Evolutionary conservation across 2,113 vertebrate genomes (phyloP).

Genomic region (Cephalopterus ornatus): DNA sequence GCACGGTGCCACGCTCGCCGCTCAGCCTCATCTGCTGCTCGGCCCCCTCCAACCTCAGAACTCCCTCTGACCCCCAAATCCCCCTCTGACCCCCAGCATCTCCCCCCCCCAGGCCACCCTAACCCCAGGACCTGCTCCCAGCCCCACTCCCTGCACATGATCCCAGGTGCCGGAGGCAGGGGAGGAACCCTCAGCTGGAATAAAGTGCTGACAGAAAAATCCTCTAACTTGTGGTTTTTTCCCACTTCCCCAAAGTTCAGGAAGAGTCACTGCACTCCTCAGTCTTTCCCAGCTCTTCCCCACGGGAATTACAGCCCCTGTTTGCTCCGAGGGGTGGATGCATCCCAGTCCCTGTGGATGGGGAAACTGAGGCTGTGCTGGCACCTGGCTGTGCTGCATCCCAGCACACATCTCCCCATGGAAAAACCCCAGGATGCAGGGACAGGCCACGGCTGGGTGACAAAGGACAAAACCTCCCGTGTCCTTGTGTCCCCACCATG

Average conservation of each 20-base stretch:
- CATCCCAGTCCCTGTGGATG: not conserved
- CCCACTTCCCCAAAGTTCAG: not conserved
- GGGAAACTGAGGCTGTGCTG: not conserved
- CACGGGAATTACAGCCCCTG: fast-evolving
- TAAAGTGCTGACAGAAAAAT: not conserved
- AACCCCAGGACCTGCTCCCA: not conserved
- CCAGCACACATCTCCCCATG: not conserved
- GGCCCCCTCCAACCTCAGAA: not conserved
- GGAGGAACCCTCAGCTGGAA: not conserved
- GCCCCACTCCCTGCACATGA: fast-evolving
- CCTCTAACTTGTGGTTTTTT: not conserved
- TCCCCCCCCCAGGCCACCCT: no score
- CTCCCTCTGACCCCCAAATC: not conserved
- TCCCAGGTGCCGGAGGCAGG: not conserved
- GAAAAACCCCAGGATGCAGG: not conserved
- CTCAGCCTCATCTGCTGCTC: not conserved
- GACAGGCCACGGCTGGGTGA: not conserved
- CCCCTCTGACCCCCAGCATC: not conserved
- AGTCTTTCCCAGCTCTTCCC: not conserved
- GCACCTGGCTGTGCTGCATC: not conserved
- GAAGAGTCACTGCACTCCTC: not conserved
- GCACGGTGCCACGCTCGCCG: not conserved
- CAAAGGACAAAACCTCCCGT: not conserved
- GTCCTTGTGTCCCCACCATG: fast-evolving
- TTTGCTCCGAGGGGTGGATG: not conserved